Base-by-base conservation (phyloP, 2,113 vertebrate genomes). In the Hypomesus transpacificus region DNA sequence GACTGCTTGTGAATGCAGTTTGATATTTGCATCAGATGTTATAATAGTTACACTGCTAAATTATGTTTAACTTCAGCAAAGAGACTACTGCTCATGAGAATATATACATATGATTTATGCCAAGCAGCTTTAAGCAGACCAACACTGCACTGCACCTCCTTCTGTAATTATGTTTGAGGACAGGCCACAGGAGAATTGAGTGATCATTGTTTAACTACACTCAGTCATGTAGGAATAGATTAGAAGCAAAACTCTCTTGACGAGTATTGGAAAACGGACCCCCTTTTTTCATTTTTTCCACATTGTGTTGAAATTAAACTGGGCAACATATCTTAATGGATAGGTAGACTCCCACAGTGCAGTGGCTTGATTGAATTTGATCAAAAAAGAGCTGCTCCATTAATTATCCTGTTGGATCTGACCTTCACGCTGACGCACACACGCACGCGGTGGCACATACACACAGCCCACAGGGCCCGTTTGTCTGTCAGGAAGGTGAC, bases 401-500 rank as follows among this genome's bases (percentile, higher is more conserved):
- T 89, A 89, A 90, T 89, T 90, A 91, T 87, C 85, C 82, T 86
- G 83, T 82, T 83, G 80, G 74, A 74, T 78, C 76, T 87, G 89
- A 89, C 89, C 88, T 91, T 90, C 84, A 87, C 46, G 1, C 11
- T 3, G 21, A 16, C 58, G 28, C 57, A 21, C 34, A 28, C 34
- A 62, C 58, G 39, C 57, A 18, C 58, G 39, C 66, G 51, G 18
- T 54, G 17, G 46, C 59, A 51, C 58, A 67, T 66, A 63, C 51
- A 58, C 63, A 66, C 61, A 57, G 57, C 79, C 87, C 78, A 82
- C 61, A 31, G 80, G 76, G 79, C 75, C 76, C 75, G 80, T 80
- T 88, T 82, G 84, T 89, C 85, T 88, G 88, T 86, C 88, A 84
- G 16, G 52, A 72, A 83, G 82, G 84, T 84, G 87, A 88, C 87